Evolutionary conservation across 2,888 invertebrate species (phyloP).

Genomic region (Hydroisotoma schaefferi): DNA sequence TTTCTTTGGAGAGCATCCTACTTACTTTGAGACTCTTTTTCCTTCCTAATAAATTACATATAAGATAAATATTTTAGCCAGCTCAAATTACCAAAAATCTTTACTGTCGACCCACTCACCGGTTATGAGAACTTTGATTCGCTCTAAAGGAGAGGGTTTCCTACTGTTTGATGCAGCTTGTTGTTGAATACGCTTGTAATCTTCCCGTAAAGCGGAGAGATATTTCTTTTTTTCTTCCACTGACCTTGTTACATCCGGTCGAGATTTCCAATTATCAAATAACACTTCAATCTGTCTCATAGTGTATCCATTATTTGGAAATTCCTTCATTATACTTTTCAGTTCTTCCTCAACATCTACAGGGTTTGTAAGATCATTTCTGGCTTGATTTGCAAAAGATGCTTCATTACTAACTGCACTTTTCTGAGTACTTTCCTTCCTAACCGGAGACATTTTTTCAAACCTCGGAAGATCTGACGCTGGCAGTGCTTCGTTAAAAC

Average conservation of each 20-base stretch:
- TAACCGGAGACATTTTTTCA: too few relatives aligned
- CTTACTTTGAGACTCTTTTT: slow-evolving; percentile 5
- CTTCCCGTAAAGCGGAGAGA: slow-evolving; percentile 71
- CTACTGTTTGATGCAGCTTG: background rate
- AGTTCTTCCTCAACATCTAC: slow-evolving; percentile 61
- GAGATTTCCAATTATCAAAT: slow-evolving; percentile 80
- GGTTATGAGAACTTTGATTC: slow-evolving; percentile 4
- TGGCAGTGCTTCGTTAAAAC: background rate
- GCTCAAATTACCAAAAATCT: background rate
- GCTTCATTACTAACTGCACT: background rate
- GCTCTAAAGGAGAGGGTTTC: background rate
- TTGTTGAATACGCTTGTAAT: slow-evolving; percentile 73
- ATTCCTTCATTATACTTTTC: slow-evolving; percentile 80
- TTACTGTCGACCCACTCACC: slow-evolving; percentile 2
- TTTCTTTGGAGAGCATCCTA: too few relatives aligned
- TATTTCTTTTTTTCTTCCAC: slow-evolving; percentile 76
- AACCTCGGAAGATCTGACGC: background rate
- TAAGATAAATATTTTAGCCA: too few relatives aligned
- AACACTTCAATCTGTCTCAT: slow-evolving; percentile 79
- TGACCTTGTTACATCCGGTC: slow-evolving; percentile 81
- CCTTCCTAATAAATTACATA: background rate
- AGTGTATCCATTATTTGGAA: slow-evolving; percentile 75
- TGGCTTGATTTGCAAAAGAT: background rate
- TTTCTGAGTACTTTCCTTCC: background rate
- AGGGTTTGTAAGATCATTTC: background rate